phyloP scores from a whole-genome alignment of 2,888 invertebrate genomes.

The Leucozona laternaria region DNA sequence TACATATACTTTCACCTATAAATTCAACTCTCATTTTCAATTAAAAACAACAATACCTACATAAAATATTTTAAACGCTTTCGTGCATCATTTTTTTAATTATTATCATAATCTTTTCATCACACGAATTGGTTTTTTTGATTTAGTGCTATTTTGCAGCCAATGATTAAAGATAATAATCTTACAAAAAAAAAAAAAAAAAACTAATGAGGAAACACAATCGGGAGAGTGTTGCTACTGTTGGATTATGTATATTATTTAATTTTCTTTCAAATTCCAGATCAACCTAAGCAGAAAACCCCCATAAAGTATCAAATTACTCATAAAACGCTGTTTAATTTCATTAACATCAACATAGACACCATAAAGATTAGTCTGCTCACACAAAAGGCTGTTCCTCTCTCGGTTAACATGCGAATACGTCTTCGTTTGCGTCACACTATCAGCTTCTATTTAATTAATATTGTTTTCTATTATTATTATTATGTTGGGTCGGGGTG shows the following conservation, averaged over 20 bases:
- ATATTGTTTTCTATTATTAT: constrained; percentile 21
- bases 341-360: constrained; percentile 12
- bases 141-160: neutral
- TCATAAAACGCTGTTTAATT: constrained; percentile 27
- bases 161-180: neutral
- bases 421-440: constrained; percentile 6
- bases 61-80: neutral
- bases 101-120: neutral
- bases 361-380: constrained; percentile 14
- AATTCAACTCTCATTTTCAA: neutral
- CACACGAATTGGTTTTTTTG: neutral
- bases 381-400: constrained; percentile 26
- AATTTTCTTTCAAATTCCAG: constrained; percentile 19
- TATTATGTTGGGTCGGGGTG: neutral
- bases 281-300: constrained; percentile 29
- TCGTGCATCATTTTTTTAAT: neutral
- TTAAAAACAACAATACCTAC: neutral
- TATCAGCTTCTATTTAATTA: constrained; percentile 17
- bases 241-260: neutral
- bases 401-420: neutral
- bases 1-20: neutral
- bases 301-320: constrained; percentile 32
- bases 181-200: neutral
- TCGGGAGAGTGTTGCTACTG: neutral
- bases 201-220: neutral